Conservation (phyloP, 2,888 invertebrate genomes). For the Nineta flava region DNA sequence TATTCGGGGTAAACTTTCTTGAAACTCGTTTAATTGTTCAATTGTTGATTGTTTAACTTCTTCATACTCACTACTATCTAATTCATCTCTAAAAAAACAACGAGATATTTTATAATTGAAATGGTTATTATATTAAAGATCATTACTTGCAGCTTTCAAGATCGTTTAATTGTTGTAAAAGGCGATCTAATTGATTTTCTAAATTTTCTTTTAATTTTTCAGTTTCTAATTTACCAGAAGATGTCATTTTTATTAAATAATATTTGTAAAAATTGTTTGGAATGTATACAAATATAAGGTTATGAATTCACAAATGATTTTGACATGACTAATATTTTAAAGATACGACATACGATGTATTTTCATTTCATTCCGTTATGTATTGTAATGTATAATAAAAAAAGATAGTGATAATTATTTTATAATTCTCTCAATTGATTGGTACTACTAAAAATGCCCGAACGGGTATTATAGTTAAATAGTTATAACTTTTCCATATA, state of each 20-base stretch:
- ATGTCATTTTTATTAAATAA: constrained; percentile 25
- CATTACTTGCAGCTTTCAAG: constrained; percentile 50
- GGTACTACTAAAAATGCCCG: too few relatives aligned
- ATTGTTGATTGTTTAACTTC: constrained; percentile 51
- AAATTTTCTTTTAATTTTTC: constrained; percentile 44
- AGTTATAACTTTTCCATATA: background rate
- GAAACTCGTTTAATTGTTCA: constrained; percentile 53
- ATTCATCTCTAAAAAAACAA: constrained; percentile 33
- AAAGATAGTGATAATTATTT: too few relatives aligned
- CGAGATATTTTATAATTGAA: background rate
- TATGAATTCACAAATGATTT: too few relatives aligned
- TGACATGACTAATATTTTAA: too few relatives aligned
- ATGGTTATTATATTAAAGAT: background rate
- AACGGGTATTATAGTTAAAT: background rate
- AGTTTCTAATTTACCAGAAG: constrained; percentile 42
- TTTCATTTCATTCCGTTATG: too few relatives aligned
- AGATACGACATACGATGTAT: too few relatives aligned
- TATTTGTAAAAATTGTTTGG: constrained; percentile 2
- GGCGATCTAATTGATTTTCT: constrained; percentile 47
- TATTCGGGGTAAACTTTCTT: constrained; percentile 43
- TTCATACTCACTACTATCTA: constrained; percentile 47
- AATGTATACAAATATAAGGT: background rate
- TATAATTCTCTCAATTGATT: too few relatives aligned
- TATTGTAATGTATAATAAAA: too few relatives aligned
- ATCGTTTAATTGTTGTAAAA: constrained; percentile 52